Evolutionary conservation across 2,113 vertebrate genomes (phyloP).

Genomic region (Pelodiscus sinensis): DNA sequence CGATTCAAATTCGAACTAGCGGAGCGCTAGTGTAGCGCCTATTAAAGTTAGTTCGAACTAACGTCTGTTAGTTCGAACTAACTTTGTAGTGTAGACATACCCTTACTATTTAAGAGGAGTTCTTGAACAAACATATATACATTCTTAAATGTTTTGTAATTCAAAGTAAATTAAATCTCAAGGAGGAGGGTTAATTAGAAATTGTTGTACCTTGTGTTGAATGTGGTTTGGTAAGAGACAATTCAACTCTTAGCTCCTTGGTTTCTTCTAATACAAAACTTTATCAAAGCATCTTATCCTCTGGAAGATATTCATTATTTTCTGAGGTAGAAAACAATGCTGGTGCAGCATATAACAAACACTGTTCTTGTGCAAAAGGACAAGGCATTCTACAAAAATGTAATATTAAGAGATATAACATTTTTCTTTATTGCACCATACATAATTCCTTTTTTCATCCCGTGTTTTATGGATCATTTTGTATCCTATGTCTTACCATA

Average conservation of each 20-base stretch:
- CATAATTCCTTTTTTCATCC: background rate
- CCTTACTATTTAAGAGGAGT: too few relatives aligned
- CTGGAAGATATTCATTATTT: background rate
- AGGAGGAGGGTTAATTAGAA: background rate
- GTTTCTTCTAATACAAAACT: background rate
- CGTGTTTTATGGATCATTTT: background rate
- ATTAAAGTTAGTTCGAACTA: too few relatives aligned
- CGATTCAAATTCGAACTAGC: too few relatives aligned
- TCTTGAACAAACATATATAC: too few relatives aligned
- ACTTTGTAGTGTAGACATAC: too few relatives aligned
- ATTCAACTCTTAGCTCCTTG: background rate
- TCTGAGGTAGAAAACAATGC: background rate
- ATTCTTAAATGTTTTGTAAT: background rate
- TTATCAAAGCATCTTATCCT: background rate
- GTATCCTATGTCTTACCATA: background rate
- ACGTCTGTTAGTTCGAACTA: too few relatives aligned
- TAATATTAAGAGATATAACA: background rate
- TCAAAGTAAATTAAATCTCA: background rate
- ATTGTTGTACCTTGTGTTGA: background rate
- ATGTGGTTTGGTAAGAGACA: background rate
- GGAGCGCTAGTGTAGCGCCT: too few relatives aligned
- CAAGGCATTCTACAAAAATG: background rate
- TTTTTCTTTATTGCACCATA: background rate
- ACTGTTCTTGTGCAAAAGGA: background rate
- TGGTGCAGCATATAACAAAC: background rate